Conservation (phyloP, 2,113 vertebrate species). For the Vulpes lagopus region DNA sequence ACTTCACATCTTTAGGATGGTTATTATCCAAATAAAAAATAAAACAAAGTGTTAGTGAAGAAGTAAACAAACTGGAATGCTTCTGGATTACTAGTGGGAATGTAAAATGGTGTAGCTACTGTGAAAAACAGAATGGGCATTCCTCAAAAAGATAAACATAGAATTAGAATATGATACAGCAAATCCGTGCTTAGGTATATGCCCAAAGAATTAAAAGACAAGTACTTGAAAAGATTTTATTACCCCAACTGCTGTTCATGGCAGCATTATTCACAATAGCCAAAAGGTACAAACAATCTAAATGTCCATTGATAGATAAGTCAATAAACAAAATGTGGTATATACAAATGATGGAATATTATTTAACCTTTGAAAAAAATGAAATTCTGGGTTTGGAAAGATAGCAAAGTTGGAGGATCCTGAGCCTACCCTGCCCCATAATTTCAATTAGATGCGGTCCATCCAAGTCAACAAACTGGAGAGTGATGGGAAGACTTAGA, state of each 20-base stretch:
- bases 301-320: neutral
- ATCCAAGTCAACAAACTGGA: neutral
- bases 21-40: neutral
- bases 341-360: neutral
- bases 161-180: neutral
- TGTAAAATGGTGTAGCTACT: neutral
- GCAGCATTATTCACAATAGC: neutral
- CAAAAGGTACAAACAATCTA: neutral
- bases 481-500: neutral
- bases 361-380: neutral
- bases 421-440: neutral
- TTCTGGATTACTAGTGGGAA: neutral
- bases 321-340: neutral
- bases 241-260: neutral
- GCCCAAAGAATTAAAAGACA: neutral
- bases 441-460: neutral
- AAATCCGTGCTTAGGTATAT: neutral
- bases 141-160: neutral
- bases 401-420: neutral
- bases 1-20: neutral
- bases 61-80: neutral
- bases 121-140: neutral
- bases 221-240: neutral
- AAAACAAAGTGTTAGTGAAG: neutral
- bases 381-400: neutral